These are phyloP conservation scores for Ceratina calcarata DNA, from an alignment of 1,140 invertebrate genomes.

Conservation along the genomic window DNA sequence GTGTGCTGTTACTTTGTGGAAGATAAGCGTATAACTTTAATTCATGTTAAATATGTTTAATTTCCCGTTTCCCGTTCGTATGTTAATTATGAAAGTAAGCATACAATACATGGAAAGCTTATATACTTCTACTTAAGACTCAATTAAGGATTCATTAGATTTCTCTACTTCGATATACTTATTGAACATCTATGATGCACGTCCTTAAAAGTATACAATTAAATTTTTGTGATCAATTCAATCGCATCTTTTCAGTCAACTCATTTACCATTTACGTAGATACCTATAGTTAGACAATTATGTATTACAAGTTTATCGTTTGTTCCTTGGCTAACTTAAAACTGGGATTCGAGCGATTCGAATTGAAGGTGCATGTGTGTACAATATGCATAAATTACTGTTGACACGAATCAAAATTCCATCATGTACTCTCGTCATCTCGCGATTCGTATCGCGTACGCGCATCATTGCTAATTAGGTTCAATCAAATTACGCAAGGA, in stretches of 20 bases:
- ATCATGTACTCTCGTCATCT: too few relatives aligned
- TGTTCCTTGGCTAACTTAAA: neutral
- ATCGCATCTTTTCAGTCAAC: neutral
- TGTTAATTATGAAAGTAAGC: neutral
- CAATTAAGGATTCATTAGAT: conserved; percentile 5
- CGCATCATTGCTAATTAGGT: neutral
- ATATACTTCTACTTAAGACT: neutral
- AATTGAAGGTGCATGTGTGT: too few relatives aligned
- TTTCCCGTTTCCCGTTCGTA: neutral
- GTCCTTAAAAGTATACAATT: too few relatives aligned
- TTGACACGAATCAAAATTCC: conserved; percentile 8
- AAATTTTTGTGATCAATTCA: neutral
- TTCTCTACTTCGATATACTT: too few relatives aligned
- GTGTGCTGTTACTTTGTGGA: neutral
- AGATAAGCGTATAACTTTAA: neutral
- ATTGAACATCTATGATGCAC: too few relatives aligned
- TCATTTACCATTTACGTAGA: neutral
- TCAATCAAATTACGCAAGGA: conserved; percentile 23
- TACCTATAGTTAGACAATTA: too few relatives aligned
- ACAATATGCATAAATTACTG: neutral
- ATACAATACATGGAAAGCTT: neutral
- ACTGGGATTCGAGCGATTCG: too few relatives aligned
- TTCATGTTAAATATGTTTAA: neutral
- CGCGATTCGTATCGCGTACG: neutral
- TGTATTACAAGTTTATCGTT: neutral